These are phyloP conservation scores for Xestia xanthographa DNA, from an alignment of 2,888 invertebrate species.

Conservation along the genomic window DNA sequence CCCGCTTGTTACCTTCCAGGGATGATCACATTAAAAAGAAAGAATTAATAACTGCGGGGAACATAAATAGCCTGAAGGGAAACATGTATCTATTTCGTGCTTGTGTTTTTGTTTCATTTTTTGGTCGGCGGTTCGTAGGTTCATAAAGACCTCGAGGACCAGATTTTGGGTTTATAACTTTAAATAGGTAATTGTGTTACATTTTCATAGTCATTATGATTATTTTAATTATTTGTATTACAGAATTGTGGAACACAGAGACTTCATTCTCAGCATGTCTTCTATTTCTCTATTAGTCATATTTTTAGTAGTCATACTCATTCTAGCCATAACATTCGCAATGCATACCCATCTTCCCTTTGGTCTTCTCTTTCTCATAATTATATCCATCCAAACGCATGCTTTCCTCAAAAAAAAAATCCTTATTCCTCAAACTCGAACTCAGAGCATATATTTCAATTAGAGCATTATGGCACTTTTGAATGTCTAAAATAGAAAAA, in stretches of 20 bases:
- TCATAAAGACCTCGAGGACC: not conserved
- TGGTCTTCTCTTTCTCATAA: not conserved
- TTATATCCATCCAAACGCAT: not conserved
- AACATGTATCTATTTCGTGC: constrained; percentile 51
- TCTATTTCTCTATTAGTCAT: not conserved
- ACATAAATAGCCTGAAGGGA: constrained; percentile 45
- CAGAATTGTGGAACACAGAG: not conserved
- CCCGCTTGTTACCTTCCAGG: constrained; percentile 50
- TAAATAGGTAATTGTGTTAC: no score
- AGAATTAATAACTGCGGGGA: constrained; percentile 51
- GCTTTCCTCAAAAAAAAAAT: not conserved
- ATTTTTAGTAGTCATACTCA: not conserved
- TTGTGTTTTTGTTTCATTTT: constrained; percentile 25
- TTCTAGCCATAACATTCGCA: not conserved
- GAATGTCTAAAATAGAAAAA: no score
- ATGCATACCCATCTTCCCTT: not conserved
- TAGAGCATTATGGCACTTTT: no score
- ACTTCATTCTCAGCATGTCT: not conserved
- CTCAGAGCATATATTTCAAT: no score
- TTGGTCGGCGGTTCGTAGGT: not conserved
- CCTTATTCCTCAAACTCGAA: no score
- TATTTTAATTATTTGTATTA: not conserved
- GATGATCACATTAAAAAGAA: constrained; percentile 56
- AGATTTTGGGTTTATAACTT: not conserved
- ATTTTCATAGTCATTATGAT: not conserved